Evolutionary conservation across 2,888 invertebrate genomes (phyloP), one percentile per base, ranked within the genome.

Genomic region (Chloromyia formosa): DNA sequence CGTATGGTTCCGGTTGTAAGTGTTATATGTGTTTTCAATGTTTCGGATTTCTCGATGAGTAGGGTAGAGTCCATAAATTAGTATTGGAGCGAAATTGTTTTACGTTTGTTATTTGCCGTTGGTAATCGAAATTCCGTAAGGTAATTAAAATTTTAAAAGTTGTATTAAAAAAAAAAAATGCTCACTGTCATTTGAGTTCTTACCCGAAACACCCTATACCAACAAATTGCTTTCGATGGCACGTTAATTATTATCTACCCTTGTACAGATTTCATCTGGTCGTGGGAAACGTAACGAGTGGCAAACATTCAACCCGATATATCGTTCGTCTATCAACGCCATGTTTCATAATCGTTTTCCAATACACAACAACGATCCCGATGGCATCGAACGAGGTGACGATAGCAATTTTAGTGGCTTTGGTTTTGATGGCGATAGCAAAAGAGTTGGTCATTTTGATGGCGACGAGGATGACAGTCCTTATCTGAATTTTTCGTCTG

Each of bases 331-430:
- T 49, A 66, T 53, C 74, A 73, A 22, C 71, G 75, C 64, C 75
- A 78, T 77, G 77, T 73, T 74, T 69, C 75, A 75, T 78, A 78
- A 77, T 78, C 77, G 78, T 74, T 77, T 78, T 74, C 64, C 76
- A 45, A 77, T 61, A 73, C 42, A 42, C 68, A 9, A 49, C n/a
- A 10, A 9, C 14, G 49, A 53, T 53, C 16, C n/a, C 1, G 20
- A 42, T 16, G 49, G 5, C 49, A 10, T 9, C 35, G 1, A 35
- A 35, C 27, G 27, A 4, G 27, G 27, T 35, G 27, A 35, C 27
- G 27, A 35, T 35, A 35, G 27, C 27, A 35, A 35, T 35, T 35
- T 35, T 35, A 7, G 27, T 49, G 49, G 49, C 49, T 12, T 49
- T 49, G 49, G 12, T 49, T 12, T 1, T 22, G 66, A 22, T n/a